Conservation (phyloP, 2,888 invertebrate species). For the Halocaridina rubra region DNA sequence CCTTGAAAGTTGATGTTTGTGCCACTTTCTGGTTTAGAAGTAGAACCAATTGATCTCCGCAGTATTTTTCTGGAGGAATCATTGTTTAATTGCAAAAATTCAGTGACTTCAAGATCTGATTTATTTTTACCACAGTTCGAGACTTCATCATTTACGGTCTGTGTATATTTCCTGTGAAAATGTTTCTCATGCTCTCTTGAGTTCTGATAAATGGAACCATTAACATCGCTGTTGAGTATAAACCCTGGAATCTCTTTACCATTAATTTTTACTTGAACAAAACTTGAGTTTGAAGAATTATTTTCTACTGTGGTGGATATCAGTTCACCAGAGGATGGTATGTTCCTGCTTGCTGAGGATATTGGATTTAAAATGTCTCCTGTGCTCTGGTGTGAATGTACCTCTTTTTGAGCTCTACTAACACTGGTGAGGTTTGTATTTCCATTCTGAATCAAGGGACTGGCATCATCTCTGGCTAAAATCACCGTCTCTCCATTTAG, state of each 20-base stretch:
- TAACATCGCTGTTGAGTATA: background rate
- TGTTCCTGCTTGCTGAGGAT: background rate
- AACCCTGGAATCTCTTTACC: conserved; percentile 37
- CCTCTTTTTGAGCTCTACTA: too few species aligned
- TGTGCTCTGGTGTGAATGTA: background rate
- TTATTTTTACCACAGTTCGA: too few species aligned
- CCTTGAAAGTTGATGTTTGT: background rate
- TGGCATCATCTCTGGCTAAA: conserved; percentile 20
- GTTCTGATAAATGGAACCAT: background rate
- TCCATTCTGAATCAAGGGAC: background rate
- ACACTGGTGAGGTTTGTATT: background rate
- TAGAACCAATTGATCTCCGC: background rate
- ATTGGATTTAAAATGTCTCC: background rate
- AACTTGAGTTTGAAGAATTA: background rate
- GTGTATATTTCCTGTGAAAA: too few species aligned
- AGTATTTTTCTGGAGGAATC: background rate
- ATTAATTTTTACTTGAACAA: conserved; percentile 32
- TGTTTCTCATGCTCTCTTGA: background rate
- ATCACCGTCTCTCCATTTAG: conserved; percentile 48
- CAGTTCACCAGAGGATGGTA: background rate
- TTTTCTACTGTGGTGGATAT: background rate
- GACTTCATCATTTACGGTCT: too few species aligned
- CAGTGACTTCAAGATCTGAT: too few species aligned
- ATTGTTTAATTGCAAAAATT: conserved; percentile 18
- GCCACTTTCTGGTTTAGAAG: background rate